These are phyloP conservation scores for Takifugu ocellatus DNA, from an alignment of 2,797 vertebrate genomes.

Conservation along the genomic window DNA sequence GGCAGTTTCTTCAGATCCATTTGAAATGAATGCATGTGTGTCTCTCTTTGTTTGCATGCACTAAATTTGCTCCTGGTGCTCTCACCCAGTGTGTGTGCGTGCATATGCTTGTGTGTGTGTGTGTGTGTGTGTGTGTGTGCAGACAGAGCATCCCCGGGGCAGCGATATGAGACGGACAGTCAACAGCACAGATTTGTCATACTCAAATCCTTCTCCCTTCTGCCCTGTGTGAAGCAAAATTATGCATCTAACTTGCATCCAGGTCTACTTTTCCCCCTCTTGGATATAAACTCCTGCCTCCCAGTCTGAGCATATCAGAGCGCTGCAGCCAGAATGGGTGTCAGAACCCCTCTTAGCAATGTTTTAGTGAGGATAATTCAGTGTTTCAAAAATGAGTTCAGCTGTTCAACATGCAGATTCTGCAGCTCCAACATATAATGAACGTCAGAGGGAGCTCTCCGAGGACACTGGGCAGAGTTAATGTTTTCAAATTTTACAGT, in stretches of 20 bases:
- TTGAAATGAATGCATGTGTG: constrained; percentile 30
- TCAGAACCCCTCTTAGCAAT: neutral
- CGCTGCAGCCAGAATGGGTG: neutral
- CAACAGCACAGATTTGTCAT: constrained; percentile 56
- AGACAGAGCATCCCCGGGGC: constrained; percentile 65
- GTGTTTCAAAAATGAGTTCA: neutral
- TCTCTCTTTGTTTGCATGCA: constrained; percentile 73
- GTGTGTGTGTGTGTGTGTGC: constrained; percentile 75
- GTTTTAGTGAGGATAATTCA: constrained; percentile 3
- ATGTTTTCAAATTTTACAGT: too few species aligned
- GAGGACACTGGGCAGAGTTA: too few species aligned
- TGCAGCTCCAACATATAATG: neutral
- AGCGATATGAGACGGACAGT: constrained; percentile 81
- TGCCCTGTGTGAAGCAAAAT: constrained; percentile 32
- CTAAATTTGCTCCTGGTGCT: constrained; percentile 67
- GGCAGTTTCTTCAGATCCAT: constrained; percentile 16
- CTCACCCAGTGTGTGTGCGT: constrained; percentile 1
- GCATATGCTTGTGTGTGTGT: constrained; percentile 6
- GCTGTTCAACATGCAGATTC: neutral
- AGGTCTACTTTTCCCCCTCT: neutral
- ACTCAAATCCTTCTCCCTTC: constrained; percentile 19
- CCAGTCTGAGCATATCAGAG: constrained; percentile 15
- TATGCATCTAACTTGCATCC: constrained; percentile 26
- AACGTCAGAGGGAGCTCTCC: neutral
- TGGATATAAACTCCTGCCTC: constrained; percentile 10